Conservation (phyloP, 1,140 invertebrate species). For the Pseudomyrmex gracilis region DNA sequence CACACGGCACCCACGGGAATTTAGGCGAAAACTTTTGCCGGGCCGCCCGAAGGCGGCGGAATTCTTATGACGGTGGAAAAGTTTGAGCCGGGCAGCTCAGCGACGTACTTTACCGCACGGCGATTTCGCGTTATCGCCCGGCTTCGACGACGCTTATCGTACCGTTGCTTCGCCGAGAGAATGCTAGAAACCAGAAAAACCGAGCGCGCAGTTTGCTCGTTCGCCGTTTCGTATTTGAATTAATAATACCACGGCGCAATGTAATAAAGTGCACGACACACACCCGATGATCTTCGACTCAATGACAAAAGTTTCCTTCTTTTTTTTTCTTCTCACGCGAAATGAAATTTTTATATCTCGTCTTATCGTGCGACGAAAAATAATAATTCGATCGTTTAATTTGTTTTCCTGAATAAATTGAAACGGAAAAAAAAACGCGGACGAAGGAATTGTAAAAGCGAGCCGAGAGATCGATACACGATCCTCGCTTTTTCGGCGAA, state of each 20-base stretch:
- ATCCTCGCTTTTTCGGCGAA: conserved; percentile 13
- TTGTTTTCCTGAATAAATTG: background rate
- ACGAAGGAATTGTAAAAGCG: background rate
- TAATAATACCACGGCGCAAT: conserved; percentile 2
- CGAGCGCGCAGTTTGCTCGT: background rate
- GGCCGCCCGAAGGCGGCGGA: conserved; percentile 64
- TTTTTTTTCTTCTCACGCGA: background rate
- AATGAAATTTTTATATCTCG: too few species aligned
- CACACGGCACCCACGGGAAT: conserved; percentile 76
- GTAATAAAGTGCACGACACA: background rate
- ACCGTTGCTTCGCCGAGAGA: conserved; percentile 34
- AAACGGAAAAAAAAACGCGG: too few species aligned
- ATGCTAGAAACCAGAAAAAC: conserved; percentile 31
- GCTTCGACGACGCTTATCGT: conserved; percentile 65
- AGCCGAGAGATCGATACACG: background rate
- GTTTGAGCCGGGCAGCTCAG: conserved; percentile 64
- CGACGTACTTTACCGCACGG: conserved; percentile 72
- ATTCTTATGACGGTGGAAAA: conserved; percentile 77
- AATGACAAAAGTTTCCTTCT: background rate
- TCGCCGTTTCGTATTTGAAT: background rate
- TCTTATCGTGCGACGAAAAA: too few species aligned
- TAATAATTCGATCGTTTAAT: background rate
- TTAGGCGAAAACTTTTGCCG: conserved; percentile 73
- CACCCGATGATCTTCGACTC: background rate
- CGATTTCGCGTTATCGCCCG: conserved; percentile 73